Conservation (phyloP, 2,113 vertebrate genomes). For the Thryonomys swinderianus region DNA sequence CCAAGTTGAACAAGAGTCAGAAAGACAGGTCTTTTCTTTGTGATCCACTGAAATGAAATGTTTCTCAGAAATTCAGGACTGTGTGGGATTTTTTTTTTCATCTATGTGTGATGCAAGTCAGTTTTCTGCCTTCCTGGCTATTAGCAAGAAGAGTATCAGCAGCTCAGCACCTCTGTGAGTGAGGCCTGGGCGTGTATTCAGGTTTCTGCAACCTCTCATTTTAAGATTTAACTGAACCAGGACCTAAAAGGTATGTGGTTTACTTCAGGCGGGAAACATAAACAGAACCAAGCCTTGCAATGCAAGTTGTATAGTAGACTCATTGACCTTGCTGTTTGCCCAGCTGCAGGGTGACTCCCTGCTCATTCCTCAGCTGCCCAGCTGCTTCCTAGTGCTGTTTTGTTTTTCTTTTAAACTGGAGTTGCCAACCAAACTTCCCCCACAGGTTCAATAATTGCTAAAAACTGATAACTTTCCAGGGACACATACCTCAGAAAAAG, state of each 20-base stretch:
- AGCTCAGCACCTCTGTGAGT: background rate
- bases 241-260: conserved; percentile 53
- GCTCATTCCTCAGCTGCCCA: conserved; percentile 56
- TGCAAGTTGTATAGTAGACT: conserved; percentile 47
- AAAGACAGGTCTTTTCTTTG: background rate
- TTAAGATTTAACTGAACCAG: conserved; percentile 54
- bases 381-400: conserved; percentile 58
- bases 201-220: conserved; percentile 3
- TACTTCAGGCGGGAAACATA: conserved; percentile 45
- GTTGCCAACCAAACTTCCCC: conserved; percentile 51
- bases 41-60: background rate
- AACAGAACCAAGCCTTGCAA: conserved; percentile 70
- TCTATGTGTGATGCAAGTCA: background rate
- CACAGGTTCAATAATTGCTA: conserved; percentile 56
- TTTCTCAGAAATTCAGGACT: background rate
- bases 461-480: conserved; percentile 62
- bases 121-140: background rate
- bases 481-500: background rate
- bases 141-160: conserved; percentile 26
- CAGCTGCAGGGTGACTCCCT: conserved; percentile 76
- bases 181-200: background rate
- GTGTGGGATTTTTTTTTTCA: background rate
- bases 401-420: conserved; percentile 72
- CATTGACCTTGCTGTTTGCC: conserved; percentile 70
- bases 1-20: background rate